These are phyloP conservation scores for Macaca mulatta DNA, from an alignment of 2,113 vertebrate species.

Conservation along the genomic window DNA sequence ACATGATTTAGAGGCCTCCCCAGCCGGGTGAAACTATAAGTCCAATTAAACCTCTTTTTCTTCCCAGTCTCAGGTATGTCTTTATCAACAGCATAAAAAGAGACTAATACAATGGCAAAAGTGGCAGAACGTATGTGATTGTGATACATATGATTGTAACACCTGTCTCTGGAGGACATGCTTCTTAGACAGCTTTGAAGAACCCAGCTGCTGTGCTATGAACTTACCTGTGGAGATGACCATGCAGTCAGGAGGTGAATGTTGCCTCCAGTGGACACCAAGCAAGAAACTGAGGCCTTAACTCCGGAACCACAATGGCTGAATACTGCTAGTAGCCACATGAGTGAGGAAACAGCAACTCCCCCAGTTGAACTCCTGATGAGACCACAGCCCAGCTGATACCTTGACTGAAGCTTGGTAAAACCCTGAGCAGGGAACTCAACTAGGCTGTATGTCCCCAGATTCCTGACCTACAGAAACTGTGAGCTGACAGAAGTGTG, in stretches of 20 bases:
- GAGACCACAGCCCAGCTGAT: neutral
- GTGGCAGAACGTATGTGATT: neutral
- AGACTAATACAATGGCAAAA: too few relatives aligned
- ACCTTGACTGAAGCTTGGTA: neutral
- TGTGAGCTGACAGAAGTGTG: rapidly evolving
- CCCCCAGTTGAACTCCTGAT: neutral
- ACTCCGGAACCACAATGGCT: neutral
- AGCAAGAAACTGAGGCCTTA: neutral
- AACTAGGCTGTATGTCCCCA: neutral
- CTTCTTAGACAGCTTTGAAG: neutral
- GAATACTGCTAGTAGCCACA: rapidly evolving
- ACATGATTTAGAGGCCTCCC: too few relatives aligned
- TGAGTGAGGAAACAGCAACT: neutral
- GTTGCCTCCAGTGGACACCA: neutral
- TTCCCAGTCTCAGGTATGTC: too few relatives aligned
- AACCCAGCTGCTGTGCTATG: neutral
- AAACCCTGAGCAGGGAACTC: neutral
- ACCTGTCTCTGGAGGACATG: neutral
- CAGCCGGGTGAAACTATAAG: too few relatives aligned
- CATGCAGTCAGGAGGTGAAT: neutral
- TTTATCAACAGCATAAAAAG: too few relatives aligned
- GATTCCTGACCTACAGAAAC: neutral
- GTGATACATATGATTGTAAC: rapidly evolving
- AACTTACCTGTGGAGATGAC: rapidly evolving
- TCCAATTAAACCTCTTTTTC: too few relatives aligned